Conservation (phyloP, 2,797 vertebrate species). For the Meriones psammophilus region DNA sequence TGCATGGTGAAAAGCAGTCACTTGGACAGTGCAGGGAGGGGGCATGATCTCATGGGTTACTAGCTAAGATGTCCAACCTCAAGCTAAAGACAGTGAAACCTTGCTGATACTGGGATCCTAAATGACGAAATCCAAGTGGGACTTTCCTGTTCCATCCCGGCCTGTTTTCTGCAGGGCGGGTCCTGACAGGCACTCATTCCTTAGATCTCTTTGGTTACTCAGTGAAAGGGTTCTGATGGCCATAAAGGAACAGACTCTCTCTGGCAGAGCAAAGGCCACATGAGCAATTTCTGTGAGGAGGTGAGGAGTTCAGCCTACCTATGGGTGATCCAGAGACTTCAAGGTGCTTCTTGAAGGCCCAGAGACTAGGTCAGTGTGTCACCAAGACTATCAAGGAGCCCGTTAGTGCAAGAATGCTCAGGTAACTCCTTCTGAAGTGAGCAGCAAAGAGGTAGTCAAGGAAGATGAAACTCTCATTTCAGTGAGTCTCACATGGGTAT, state of each 20-base stretch:
- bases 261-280: neutral
- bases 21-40: neutral
- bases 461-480: slow-evolving; percentile 56
- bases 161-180: neutral
- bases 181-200: neutral
- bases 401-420: neutral
- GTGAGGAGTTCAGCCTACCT: neutral
- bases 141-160: neutral
- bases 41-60: neutral
- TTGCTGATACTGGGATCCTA: neutral
- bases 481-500: slow-evolving; percentile 64
- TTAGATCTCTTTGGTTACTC: neutral
- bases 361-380: neutral
- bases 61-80: neutral
- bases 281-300: slow-evolving; percentile 21
- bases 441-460: slow-evolving; percentile 73
- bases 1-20: neutral
- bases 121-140: neutral
- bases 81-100: neutral
- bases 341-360: neutral
- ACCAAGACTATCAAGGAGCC: neutral
- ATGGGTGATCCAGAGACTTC: neutral
- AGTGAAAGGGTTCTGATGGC: neutral
- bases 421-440: slow-evolving; percentile 39
- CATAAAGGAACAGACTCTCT: neutral